These are phyloP conservation scores for Potamarius usumacintae DNA, from an alignment of 2,113 vertebrate genomes.

Conservation along the genomic window DNA sequence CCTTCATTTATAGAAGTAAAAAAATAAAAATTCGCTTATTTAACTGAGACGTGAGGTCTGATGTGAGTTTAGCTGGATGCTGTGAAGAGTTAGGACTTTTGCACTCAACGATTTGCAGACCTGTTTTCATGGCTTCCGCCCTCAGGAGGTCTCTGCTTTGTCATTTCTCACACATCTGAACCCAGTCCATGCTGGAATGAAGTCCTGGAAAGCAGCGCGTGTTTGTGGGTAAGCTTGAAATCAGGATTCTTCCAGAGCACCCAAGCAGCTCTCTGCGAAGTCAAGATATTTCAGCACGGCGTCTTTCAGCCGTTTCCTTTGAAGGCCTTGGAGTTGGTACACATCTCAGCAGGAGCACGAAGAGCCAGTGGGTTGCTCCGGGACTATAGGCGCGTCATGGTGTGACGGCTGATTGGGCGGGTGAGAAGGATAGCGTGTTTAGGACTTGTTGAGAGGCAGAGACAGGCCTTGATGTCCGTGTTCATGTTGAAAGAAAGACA, in stretches of 20 bases:
- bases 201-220: constrained; percentile 37
- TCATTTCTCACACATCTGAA: not conserved
- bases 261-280: constrained; percentile 44
- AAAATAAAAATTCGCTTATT: constrained; percentile 1
- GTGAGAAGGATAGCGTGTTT: constrained; percentile 40
- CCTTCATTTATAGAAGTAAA: not conserved
- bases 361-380: constrained; percentile 27
- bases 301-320: not conserved
- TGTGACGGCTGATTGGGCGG: constrained; percentile 52
- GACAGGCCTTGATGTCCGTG: constrained; percentile 5
- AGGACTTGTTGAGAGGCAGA: constrained; percentile 36
- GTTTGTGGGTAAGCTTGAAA: constrained; percentile 54
- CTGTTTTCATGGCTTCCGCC: not conserved
- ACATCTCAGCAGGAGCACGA: not conserved
- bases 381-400: constrained; percentile 6
- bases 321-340: constrained; percentile 30
- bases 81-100: not conserved
- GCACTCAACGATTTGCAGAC: not conserved
- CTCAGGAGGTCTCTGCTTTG: constrained; percentile 13
- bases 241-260: constrained; percentile 44
- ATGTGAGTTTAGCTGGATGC: not conserved
- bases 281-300: constrained; percentile 49
- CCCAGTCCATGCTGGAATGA: constrained; percentile 14
- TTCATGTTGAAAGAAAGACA: not conserved
- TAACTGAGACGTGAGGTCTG: not conserved